Evolutionary conservation across 2,113 vertebrate genomes (phyloP).

Genomic region (Chaetorhynchus papuensis): DNA sequence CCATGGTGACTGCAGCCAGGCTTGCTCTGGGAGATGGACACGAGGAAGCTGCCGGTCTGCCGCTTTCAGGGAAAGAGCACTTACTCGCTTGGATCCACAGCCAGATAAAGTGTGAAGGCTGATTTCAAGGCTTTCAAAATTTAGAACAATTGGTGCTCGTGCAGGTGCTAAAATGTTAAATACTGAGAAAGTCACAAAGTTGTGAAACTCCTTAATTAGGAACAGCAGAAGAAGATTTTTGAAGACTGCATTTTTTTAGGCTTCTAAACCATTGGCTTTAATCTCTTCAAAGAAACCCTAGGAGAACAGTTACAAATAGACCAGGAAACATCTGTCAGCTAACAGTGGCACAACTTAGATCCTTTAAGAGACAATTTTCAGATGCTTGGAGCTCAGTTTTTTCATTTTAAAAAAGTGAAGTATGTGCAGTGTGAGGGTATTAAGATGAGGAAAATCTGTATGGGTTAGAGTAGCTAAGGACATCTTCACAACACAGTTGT

Average conservation of each 20-base stretch:
- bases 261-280: neutral
- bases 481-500: neutral
- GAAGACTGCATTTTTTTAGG: neutral
- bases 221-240: neutral
- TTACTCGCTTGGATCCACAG: neutral
- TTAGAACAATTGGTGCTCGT: neutral
- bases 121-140: neutral
- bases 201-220: neutral
- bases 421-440: neutral
- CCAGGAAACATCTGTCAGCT: neutral
- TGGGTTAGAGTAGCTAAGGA: neutral
- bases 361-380: neutral
- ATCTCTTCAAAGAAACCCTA: neutral
- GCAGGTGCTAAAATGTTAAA: neutral
- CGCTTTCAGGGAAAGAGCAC: rapidly evolving
- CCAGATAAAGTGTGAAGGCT: neutral
- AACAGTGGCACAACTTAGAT: neutral
- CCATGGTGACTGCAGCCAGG: neutral
- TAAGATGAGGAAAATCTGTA: neutral
- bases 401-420: neutral
- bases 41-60: rapidly evolving
- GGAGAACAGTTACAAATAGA: neutral
- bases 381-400: neutral
- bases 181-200: neutral
- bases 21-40: neutral